A percentile compares a stretch with the other conserved stretches of the same genome.
Conservation (phyloP, 2,888 invertebrate species). For the Rotaria socialis region DNA sequence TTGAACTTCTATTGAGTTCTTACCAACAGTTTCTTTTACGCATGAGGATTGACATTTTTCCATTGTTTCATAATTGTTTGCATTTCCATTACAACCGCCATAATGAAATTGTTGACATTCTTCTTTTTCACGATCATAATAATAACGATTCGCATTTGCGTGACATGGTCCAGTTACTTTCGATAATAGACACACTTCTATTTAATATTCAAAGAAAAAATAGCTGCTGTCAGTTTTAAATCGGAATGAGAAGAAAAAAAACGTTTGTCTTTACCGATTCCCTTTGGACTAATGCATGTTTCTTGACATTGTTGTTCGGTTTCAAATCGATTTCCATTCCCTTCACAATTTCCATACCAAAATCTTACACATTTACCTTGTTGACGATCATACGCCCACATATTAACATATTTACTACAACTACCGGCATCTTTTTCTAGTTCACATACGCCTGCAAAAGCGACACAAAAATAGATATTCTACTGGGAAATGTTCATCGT, state of each 20-base stretch:
- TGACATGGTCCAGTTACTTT: slow-evolving; percentile 41
- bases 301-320: slow-evolving; percentile 75
- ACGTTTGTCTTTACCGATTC: not conserved
- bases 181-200: slow-evolving; percentile 43
- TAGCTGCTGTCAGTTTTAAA: not conserved
- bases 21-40: slow-evolving; percentile 40
- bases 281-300: slow-evolving; percentile 46
- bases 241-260: not conserved
- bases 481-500: not conserved
- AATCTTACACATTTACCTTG: slow-evolving; percentile 44
- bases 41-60: slow-evolving; percentile 48
- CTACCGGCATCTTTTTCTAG: slow-evolving; percentile 39
- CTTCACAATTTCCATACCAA: slow-evolving; percentile 65
- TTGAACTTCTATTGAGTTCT: not conserved
- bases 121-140: slow-evolving; percentile 49
- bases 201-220: not conserved
- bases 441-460: slow-evolving; percentile 41
- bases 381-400: slow-evolving; percentile 37
- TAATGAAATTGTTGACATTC: slow-evolving; percentile 63
- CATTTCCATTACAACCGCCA: slow-evolving; percentile 48
- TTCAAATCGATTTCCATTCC: slow-evolving; percentile 79
- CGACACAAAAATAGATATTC: not conserved
- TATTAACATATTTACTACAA: slow-evolving; percentile 39
- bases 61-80: slow-evolving; percentile 47
- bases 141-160: slow-evolving; percentile 30